phyloP scores from a whole-genome alignment of 2,888 invertebrate species.

The Apodemia hepburni region DNA sequence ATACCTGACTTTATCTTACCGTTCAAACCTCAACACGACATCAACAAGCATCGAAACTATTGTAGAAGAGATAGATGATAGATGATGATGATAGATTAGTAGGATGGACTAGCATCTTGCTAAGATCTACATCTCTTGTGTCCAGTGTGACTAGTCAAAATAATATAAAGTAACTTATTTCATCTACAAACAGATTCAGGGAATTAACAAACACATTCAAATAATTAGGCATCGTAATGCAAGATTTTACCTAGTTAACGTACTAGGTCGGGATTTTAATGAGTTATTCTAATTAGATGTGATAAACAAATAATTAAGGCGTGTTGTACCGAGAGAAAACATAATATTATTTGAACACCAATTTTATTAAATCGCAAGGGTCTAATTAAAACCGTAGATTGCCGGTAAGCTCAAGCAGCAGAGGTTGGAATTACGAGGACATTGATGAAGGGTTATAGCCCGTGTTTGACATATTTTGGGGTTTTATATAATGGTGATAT shows the following conservation, averaged over 20 bases:
- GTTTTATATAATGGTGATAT: neutral
- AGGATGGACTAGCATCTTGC: too few relatives aligned
- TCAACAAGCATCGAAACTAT: too few relatives aligned
- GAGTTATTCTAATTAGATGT: neutral
- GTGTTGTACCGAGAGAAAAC: neutral
- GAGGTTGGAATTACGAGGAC: constrained; percentile 2
- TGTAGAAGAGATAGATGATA: too few relatives aligned
- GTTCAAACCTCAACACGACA: too few relatives aligned
- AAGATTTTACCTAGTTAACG: neutral
- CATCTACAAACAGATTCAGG: too few relatives aligned
- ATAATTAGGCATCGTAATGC: too few relatives aligned
- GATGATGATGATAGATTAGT: too few relatives aligned
- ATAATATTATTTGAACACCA: constrained; percentile 3
- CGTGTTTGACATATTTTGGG: neutral
- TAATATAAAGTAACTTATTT: too few relatives aligned
- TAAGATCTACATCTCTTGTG: too few relatives aligned
- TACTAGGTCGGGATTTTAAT: neutral
- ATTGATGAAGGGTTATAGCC: neutral
- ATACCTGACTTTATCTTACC: too few relatives aligned
- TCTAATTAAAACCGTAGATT: constrained; percentile 6
- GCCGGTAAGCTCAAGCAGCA: constrained; percentile 7
- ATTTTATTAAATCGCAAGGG: constrained; percentile 13
- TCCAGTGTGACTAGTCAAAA: too few relatives aligned
- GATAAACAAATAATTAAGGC: constrained; percentile 1
- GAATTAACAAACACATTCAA: too few relatives aligned